phyloP scores from a whole-genome alignment of 1,140 invertebrate species.

The Schlechtendalia chinensis region DNA sequence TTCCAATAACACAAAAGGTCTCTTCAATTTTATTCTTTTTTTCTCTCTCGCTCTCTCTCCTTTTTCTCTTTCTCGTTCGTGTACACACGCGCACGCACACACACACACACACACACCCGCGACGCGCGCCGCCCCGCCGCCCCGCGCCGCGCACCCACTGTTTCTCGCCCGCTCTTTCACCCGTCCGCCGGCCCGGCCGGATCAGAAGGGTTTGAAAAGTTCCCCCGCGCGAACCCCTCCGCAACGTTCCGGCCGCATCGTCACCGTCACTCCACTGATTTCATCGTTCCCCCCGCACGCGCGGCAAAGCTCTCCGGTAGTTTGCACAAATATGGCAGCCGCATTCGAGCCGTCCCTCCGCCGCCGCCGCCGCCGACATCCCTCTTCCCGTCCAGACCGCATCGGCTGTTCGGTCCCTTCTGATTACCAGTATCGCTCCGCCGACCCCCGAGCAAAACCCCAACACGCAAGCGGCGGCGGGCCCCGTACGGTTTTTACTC shows the following conservation, averaged over 20 bases:
- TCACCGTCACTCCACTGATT: constrained; percentile 51
- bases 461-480: constrained; percentile 46
- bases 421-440: constrained; percentile 54
- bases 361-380: neutral
- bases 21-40: constrained; percentile 51
- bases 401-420: constrained; percentile 51
- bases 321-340: constrained; percentile 54
- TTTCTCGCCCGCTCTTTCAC: no score
- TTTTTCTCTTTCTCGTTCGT: neutral
- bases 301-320: constrained; percentile 51
- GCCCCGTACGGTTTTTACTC: constrained; percentile 47
- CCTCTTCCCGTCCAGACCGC: neutral
- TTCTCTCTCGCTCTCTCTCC: constrained; percentile 25
- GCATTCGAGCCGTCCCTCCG: constrained; percentile 50
- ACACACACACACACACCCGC: neutral
- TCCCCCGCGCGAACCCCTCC: constrained; percentile 10
- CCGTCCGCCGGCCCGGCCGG: neutral
- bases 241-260: constrained; percentile 16
- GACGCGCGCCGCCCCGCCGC: neutral
- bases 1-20: constrained; percentile 53
- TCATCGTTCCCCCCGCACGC: constrained; percentile 48
- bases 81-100: neutral
- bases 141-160: no score
- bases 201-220: constrained; percentile 49
- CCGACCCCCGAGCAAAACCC: constrained; percentile 44